Percentiles rank a stretch among this genome's conserved stretches.
These are phyloP conservation scores for Labrus mixtus DNA, from an alignment of 2,113 vertebrate species.

Conservation along the genomic window DNA sequence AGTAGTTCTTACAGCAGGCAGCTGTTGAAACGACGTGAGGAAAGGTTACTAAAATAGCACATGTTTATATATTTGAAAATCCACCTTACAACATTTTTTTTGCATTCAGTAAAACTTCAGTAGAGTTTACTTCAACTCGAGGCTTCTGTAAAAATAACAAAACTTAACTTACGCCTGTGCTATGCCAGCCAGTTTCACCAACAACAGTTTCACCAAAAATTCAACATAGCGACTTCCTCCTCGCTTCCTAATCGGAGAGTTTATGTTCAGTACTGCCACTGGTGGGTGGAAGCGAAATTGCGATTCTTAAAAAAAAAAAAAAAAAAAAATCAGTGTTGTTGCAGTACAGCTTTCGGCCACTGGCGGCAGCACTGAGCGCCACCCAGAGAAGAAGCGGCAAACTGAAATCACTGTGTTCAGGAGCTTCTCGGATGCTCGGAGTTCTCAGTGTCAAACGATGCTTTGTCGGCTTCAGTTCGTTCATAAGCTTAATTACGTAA, in stretches of 20 bases:
- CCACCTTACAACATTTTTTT: no score
- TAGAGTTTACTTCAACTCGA: no score
- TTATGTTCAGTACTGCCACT: not conserved
- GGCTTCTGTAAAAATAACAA: not conserved
- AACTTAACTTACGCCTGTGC: not conserved
- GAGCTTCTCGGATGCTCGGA: no score
- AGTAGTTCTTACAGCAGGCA: no score
- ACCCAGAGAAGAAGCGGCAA: conserved; percentile 27
- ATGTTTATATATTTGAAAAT: no score
- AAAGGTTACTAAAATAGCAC: no score
- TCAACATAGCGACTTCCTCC: not conserved
- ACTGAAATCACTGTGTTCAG: not conserved
- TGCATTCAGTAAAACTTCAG: no score
- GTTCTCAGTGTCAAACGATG: no score
- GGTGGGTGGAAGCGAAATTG: conserved; percentile 1
- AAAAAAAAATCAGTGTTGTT: conserved; percentile 42
- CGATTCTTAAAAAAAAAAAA: not conserved
- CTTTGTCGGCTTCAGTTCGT: no score
- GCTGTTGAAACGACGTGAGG: no score
- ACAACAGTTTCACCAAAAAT: not conserved
- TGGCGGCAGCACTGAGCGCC: not conserved
- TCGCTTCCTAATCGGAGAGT: not conserved
- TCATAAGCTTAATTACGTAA: no score
- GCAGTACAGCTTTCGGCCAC: not conserved
- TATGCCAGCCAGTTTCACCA: not conserved